Conservation (phyloP, 2,113 vertebrate genomes). For the Clupea harengus region DNA sequence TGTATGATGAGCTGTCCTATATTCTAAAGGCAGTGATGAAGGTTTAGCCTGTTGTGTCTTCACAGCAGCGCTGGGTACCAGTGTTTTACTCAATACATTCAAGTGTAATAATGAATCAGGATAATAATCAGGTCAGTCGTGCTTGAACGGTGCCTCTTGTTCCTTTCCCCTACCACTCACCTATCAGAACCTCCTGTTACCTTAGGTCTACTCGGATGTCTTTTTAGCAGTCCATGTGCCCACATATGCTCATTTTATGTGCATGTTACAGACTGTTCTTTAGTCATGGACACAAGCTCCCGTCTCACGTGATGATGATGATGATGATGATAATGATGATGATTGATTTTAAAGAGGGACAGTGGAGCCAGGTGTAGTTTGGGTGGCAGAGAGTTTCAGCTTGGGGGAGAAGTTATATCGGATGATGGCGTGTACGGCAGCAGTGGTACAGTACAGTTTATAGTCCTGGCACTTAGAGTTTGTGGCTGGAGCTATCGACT, state of each 20-base stretch:
- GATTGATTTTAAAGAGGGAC: no score
- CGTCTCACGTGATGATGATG: not conserved
- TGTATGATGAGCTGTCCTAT: not conserved
- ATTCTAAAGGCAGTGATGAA: not conserved
- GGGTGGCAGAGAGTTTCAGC: not conserved
- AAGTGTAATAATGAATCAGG: not conserved
- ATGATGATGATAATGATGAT: no score
- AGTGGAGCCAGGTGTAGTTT: not conserved
- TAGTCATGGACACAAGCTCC: not conserved
- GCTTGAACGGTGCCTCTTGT: not conserved
- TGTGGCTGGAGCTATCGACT: not conserved
- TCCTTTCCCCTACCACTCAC: not conserved
- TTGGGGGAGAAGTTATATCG: not conserved
- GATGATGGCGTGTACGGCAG: not conserved
- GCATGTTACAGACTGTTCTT: not conserved
- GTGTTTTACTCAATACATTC: not conserved
- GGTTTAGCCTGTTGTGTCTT: not conserved
- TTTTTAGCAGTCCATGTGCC: not conserved
- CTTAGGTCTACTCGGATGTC: not conserved
- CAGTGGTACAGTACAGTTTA: not conserved
- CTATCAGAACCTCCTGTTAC: not conserved
- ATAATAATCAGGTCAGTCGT: not conserved
- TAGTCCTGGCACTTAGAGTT: not conserved
- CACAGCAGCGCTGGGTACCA: not conserved
- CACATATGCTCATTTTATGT: not conserved